These are phyloP conservation scores for Stomorhina lunata DNA, from an alignment of 2,888 invertebrate genomes.

Conservation along the genomic window DNA sequence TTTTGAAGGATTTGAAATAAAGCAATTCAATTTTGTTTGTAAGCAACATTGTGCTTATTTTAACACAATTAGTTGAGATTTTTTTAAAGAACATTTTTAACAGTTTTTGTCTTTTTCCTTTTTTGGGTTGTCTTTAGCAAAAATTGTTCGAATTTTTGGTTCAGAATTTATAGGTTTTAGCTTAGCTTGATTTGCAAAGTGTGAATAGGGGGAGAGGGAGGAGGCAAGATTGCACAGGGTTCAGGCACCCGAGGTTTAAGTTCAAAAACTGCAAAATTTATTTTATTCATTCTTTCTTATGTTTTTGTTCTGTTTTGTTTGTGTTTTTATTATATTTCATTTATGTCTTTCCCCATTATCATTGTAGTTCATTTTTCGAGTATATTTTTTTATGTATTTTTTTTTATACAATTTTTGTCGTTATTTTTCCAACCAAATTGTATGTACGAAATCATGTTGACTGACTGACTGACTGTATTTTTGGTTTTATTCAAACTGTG, in stretches of 20 bases:
- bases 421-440: too few relatives aligned
- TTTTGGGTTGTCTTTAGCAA: not conserved
- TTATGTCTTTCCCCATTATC: slow-evolving; percentile 38
- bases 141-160: not conserved
- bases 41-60: slow-evolving; percentile 1
- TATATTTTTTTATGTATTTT: not conserved
- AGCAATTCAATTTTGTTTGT: not conserved
- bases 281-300: not conserved
- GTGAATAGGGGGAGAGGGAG: not conserved
- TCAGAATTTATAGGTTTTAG: not conserved
- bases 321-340: slow-evolving; percentile 1
- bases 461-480: slow-evolving; percentile 12
- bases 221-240: slow-evolving; percentile 2
- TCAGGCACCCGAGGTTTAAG: slow-evolving; percentile 14
- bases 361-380: slow-evolving; percentile 39
- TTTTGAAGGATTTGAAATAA: not conserved
- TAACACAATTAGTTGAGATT: not conserved
- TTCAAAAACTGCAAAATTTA: slow-evolving; percentile 6
- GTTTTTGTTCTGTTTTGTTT: not conserved
- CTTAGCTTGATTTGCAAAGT: not conserved
- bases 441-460: slow-evolving; percentile 31
- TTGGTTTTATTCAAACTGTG: slow-evolving; percentile 2
- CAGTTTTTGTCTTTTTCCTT: not conserved
- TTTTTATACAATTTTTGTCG: slow-evolving; percentile 18
- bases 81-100: not conserved